A percentile compares a stretch with the other conserved stretches of the same genome.
These are phyloP conservation scores for Tragelaphus buxtoni DNA, from an alignment of 2,113 vertebrate genomes.

Conservation along the genomic window DNA sequence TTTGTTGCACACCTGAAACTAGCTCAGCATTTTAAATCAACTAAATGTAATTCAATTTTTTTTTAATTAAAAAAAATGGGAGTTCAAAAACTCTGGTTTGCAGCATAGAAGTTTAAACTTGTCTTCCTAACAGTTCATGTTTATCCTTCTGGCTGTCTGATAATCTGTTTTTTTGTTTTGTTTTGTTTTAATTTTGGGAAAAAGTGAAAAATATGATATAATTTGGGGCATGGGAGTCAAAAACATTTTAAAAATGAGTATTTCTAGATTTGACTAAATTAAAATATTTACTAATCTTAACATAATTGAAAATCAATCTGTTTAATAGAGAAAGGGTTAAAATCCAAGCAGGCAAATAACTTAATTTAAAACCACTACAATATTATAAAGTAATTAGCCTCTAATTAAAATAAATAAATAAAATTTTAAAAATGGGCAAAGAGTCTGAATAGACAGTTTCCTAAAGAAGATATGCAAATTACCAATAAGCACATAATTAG, in stretches of 20 bases:
- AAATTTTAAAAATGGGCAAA: neutral
- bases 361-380: conserved; percentile 34
- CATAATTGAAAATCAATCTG: neutral
- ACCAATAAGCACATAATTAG: neutral
- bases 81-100: neutral
- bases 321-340: neutral
- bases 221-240: neutral
- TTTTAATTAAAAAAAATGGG: neutral
- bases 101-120: neutral
- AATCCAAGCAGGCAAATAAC: conserved; percentile 10
- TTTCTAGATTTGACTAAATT: neutral
- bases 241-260: neutral
- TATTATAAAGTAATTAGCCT: neutral
- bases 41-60: neutral
- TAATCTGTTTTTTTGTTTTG: neutral
- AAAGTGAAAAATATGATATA: neutral
- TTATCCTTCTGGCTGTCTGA: neutral
- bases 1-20: neutral
- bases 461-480: neutral
- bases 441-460: neutral
- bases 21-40: neutral
- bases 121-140: neutral
- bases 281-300: conserved; percentile 23
- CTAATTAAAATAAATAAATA: neutral
- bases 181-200: neutral